Evolutionary conservation across 2,888 invertebrate species (phyloP).

Genomic region (Heliconius ethilla): DNA sequence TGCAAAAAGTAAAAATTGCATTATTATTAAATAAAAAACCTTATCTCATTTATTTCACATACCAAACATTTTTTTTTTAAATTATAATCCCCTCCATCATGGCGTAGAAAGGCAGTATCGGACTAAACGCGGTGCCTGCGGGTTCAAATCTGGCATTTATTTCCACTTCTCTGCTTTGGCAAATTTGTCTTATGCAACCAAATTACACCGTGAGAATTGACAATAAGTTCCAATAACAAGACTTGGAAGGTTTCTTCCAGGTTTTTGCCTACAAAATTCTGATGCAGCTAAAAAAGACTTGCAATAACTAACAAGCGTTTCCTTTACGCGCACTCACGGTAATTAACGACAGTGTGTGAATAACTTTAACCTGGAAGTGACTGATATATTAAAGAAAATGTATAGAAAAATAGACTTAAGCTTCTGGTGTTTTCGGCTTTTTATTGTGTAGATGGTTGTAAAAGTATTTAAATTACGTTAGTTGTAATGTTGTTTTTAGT

Average conservation of each 20-base stretch:
- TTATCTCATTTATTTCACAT: background rate
- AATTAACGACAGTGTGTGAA: constrained; percentile 32
- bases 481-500: background rate
- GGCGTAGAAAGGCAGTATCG: background rate
- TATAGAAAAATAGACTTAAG: constrained; percentile 15
- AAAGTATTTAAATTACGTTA: background rate
- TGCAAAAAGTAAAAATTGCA: background rate
- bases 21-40: background rate
- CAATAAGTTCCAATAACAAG: background rate
- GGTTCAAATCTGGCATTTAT: background rate
- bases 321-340: constrained; percentile 23
- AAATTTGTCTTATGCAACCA: background rate
- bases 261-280: background rate
- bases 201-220: background rate
- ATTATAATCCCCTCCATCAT: background rate
- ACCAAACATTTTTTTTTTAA: background rate
- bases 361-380: constrained; percentile 20
- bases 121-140: background rate
- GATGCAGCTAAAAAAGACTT: background rate
- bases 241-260: background rate
- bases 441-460: background rate
- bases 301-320: constrained; percentile 2
- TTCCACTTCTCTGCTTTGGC: background rate
- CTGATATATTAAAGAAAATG: background rate
- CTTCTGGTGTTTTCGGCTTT: background rate